These are phyloP conservation scores for Montipora capricornis DNA, from an alignment of 64 coral and sea anemone species.

Conservation along the genomic window DNA sequence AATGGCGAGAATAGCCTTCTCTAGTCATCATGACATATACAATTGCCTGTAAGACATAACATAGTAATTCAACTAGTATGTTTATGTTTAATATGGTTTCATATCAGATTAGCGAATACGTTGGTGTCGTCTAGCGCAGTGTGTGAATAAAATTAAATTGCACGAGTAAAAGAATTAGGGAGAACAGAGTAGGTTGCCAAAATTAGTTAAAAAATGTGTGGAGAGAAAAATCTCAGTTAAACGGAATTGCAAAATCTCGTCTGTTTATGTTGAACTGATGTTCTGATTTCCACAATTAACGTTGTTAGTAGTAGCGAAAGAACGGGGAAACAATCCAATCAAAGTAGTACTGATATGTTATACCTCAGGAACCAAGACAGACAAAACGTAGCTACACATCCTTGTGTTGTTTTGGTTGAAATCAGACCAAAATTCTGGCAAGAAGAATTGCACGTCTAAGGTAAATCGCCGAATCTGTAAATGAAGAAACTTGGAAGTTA, in stretches of 20 bases:
- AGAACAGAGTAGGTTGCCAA: background rate
- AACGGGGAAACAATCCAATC: no score
- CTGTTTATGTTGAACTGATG: no score
- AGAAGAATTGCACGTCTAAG: background rate
- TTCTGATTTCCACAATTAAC: no score
- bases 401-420: background rate
- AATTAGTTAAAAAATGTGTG: no score
- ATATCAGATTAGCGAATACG: no score
- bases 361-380: constrained; percentile 9
- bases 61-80: background rate
- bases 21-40: background rate
- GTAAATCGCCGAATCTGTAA: background rate
- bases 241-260: no score
- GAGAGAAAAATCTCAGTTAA: no score
- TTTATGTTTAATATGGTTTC: background rate
- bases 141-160: no score
- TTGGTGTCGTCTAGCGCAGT: no score
- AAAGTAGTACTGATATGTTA: no score
- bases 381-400: background rate
- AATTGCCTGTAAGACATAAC: background rate
- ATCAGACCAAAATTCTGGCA: background rate
- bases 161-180: no score
- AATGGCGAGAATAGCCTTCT: background rate
- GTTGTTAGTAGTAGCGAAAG: no score
- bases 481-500: background rate